Percentiles rank a stretch among this genome's conserved stretches.
Evolutionary conservation across 2,797 vertebrate species (phyloP).

Genomic region (Crenuchus spilurus): DNA sequence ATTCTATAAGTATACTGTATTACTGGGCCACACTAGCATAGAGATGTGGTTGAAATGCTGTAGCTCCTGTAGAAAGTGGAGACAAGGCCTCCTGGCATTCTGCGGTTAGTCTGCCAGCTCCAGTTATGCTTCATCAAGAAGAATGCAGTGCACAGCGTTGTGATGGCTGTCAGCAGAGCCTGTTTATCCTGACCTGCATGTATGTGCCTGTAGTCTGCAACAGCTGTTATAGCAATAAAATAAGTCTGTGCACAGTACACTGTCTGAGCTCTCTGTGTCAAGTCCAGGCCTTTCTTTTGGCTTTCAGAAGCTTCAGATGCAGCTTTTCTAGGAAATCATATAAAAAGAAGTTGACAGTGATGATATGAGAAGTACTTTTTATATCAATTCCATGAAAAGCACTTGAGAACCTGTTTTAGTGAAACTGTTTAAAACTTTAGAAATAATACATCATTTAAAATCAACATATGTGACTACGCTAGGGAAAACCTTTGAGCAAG

Average conservation of each 20-base stretch:
- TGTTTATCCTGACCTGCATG: conserved; percentile 18
- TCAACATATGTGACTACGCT: too few relatives aligned
- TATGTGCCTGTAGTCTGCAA: conserved; percentile 19
- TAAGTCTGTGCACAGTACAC: background rate
- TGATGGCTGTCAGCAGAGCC: conserved; percentile 20
- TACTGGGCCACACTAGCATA: background rate
- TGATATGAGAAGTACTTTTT: too few relatives aligned
- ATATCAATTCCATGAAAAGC: too few relatives aligned
- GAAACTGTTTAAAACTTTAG: too few relatives aligned
- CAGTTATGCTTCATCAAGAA: background rate
- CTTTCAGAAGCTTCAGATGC: background rate
- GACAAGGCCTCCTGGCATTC: background rate
- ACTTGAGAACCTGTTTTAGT: too few relatives aligned
- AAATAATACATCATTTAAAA: too few relatives aligned
- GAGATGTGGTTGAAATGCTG: background rate
- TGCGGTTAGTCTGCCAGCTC: conserved; percentile 17
- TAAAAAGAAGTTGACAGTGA: too few relatives aligned
- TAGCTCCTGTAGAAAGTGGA: background rate
- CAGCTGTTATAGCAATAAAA: conserved; percentile 24
- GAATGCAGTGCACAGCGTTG: conserved; percentile 11
- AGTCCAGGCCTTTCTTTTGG: background rate
- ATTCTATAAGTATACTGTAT: too few relatives aligned
- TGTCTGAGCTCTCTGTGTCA: conserved; percentile 4
- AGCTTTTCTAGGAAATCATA: background rate
- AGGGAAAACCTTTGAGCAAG: too few relatives aligned